These are phyloP conservation scores for Leptinotarsa lineolata DNA, from an alignment of 1,140 invertebrate species.

Conservation along the genomic window DNA sequence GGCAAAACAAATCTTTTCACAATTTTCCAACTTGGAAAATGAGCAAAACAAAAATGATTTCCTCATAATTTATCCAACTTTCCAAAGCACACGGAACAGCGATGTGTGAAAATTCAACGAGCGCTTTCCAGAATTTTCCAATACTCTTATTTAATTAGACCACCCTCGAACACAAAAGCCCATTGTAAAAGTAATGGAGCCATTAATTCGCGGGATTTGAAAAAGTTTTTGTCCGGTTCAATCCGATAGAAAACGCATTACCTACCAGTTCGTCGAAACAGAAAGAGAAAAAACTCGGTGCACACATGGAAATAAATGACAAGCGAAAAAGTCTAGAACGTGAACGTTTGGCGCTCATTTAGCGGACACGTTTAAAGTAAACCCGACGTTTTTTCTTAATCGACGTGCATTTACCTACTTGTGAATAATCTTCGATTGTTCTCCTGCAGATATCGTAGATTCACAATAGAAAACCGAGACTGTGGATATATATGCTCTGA, in stretches of 20 bases:
- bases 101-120: constrained; percentile 12
- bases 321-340: constrained; percentile 3
- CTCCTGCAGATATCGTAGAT: constrained; percentile 23
- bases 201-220: constrained; percentile 16
- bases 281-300: constrained; percentile 1
- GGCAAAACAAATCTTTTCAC: too few relatives aligned
- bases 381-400: constrained; percentile 1
- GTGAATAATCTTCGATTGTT: constrained; percentile 37
- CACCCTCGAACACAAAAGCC: constrained; percentile 16
- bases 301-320: constrained; percentile 15
- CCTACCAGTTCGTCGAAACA: not conserved
- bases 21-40: too few relatives aligned
- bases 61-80: not conserved
- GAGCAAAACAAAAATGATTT: too few relatives aligned
- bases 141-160: constrained; percentile 19
- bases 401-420: constrained; percentile 9
- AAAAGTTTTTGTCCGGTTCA: constrained; percentile 5
- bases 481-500: constrained; percentile 18
- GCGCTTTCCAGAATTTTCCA: not conserved
- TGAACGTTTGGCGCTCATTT: constrained; percentile 12
- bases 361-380: constrained; percentile 21
- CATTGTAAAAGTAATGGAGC: constrained; percentile 16
- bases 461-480: constrained; percentile 27
- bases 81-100: not conserved
- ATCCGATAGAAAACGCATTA: constrained; percentile 7